Base-by-base conservation (phyloP, 1,140 invertebrate species). In the Drosophila littoralis region DNA sequence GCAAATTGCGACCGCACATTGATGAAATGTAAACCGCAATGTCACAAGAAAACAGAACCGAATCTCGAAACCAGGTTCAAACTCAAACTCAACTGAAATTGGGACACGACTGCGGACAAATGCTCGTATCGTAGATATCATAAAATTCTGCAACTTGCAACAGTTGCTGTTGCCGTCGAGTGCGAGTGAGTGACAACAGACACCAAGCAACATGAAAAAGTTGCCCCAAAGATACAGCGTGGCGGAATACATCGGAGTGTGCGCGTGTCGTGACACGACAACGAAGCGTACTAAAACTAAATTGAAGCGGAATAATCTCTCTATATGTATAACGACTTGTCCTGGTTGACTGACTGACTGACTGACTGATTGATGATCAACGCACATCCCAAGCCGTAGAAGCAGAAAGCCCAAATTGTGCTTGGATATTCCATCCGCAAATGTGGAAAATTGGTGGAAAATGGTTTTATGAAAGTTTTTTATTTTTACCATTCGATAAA, bases 121-220 rank as follows among this genome's bases (percentile, higher is more conserved):
- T 38, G 28, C 36, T 43, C 58, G 65, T 68, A 74, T 68, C 67
- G 36, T 48, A 66, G 70, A 50, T 45, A 66, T 74, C 70, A 73
- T 77, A 68, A 77, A 77, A 77, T 65, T 60, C 65, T 77, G 75
- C 75, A 77, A 59, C 58, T 77, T 65, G 75, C 76, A 78, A 78
- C 76, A 78, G 67, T 75, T 40, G 69, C 61, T 28, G 22, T 28
- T 28, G 63, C 43, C 55, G 63, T 36, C 38, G 48, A 42, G 22
- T 40, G 36, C 36, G 54, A 57, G 22, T 59, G 60, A 65, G 64
- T 40, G 54, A 72, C 68, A 55, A 57, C 68, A 57, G 33, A 45
- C 57, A 58, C 50, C 51, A 52, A 50, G 43, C 43, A 22, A 66
- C n/a, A 57, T 46, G 32, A 51, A 60, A 48, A 48, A 22, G 6